phyloP scores from a whole-genome alignment of 2,888 invertebrate genomes.

The Hypomecis punctinalis region DNA sequence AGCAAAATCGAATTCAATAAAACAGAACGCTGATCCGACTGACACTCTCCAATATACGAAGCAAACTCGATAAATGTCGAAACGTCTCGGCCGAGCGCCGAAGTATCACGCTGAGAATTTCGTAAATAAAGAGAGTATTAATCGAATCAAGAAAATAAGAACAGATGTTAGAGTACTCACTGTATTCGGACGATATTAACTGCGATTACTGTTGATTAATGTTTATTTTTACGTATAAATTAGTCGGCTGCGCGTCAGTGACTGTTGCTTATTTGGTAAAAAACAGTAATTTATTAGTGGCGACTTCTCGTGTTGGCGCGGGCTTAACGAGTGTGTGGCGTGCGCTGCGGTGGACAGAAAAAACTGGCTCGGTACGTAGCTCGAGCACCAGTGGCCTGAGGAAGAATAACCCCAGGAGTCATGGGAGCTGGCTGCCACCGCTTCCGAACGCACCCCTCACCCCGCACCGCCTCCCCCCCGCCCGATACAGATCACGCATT shows the following conservation, averaged over 20 bases:
- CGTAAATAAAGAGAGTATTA: slow-evolving; percentile 63
- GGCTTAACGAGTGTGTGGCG: slow-evolving; percentile 86
- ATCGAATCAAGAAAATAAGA: slow-evolving; percentile 66
- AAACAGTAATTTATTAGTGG: slow-evolving; percentile 86
- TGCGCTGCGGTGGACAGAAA: slow-evolving; percentile 86
- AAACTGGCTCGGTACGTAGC: slow-evolving; percentile 86
- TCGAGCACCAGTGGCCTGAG: slow-evolving; percentile 85
- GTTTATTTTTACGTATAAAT: slow-evolving; percentile 83
- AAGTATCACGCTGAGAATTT: slow-evolving; percentile 30
- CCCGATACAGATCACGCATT: slow-evolving; percentile 85
- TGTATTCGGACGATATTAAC: slow-evolving; percentile 78
- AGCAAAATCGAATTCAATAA: slow-evolving; percentile 34
- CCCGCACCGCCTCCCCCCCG: slow-evolving; percentile 73
- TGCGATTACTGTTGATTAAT: slow-evolving; percentile 80
- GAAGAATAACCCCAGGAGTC: slow-evolving; percentile 86
- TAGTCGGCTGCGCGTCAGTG: slow-evolving; percentile 81
- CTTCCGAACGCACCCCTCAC: slow-evolving; percentile 81
- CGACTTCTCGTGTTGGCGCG: slow-evolving; percentile 87
- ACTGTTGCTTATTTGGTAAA: slow-evolving; percentile 83
- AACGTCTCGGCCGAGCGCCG: slow-evolving; percentile 5
- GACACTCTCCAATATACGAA: slow-evolving; percentile 28
- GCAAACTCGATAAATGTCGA: slow-evolving; percentile 16
- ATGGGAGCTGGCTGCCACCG: slow-evolving; percentile 83
- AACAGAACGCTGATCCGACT: slow-evolving; percentile 35
- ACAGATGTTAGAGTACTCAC: slow-evolving; percentile 77